Percentiles rank a stretch among this genome's conserved stretches.
Evolutionary conservation across 1,140 invertebrate genomes (phyloP).

Genomic region (Diorhabda carinulata): DNA sequence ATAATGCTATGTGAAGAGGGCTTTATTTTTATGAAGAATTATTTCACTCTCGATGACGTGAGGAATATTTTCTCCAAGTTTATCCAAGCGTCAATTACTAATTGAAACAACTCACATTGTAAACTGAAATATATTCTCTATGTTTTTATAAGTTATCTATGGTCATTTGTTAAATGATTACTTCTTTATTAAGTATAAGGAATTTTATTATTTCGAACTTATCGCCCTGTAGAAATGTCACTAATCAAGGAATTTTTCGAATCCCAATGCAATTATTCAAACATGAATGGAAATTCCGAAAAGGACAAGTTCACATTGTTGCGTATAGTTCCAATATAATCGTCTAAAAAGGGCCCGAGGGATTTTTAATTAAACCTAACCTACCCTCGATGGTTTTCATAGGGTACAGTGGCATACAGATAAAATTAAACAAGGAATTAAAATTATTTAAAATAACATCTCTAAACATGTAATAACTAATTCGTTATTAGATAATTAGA

Average conservation of each 20-base stretch:
- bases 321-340: slow-evolving; percentile 29
- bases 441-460: no score
- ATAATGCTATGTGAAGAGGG: slow-evolving; percentile 12
- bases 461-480: no score
- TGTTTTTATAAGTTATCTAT: no score
- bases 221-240: not conserved
- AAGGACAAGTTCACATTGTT: slow-evolving; percentile 32
- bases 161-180: no score
- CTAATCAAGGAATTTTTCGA: not conserved
- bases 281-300: slow-evolving; percentile 22
- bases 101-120: no score
- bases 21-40: slow-evolving; percentile 15
- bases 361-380: slow-evolving; percentile 46
- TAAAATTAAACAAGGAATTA: no score
- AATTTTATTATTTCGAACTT: no score
- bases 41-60: not conserved
- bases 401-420: slow-evolving; percentile 20
- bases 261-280: slow-evolving; percentile 4
- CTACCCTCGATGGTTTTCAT: slow-evolving; percentile 31
- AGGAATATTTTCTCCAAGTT: no score
- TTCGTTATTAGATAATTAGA: no score
- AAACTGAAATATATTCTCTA: no score
- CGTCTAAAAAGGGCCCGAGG: slow-evolving; percentile 40
- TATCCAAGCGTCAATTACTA: no score
- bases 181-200: no score